Percentiles rank a stretch among this genome's conserved stretches.
phyloP scores from a whole-genome alignment of 2,113 vertebrate species.

The Trogon surrucura region DNA sequence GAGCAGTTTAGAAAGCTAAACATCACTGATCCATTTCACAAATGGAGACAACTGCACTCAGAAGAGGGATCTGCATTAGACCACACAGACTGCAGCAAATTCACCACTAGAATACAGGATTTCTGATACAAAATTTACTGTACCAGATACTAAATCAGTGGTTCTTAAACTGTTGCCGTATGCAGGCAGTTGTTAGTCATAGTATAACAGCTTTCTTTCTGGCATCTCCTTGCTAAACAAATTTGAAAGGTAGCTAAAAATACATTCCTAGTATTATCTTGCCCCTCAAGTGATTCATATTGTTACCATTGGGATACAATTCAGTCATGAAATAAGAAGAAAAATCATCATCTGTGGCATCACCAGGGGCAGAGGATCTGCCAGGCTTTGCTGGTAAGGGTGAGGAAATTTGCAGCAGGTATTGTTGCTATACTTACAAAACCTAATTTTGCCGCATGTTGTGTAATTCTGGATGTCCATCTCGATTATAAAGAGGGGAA shows the following conservation, averaged over 20 bases:
- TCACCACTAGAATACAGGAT: slow-evolving; percentile 36
- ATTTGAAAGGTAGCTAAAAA: neutral
- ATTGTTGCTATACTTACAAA: neutral
- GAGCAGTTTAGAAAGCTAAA: neutral
- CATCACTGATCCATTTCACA: neutral
- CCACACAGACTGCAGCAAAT: neutral
- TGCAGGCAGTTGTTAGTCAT: neutral
- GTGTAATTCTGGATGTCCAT: neutral
- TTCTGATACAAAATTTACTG: neutral
- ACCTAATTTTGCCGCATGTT: neutral
- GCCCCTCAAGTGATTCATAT: neutral
- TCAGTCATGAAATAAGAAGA: neutral
- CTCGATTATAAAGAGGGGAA: neutral
- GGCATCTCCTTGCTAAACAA: neutral
- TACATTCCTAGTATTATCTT: neutral
- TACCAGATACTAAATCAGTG: neutral
- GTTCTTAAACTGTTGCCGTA: neutral
- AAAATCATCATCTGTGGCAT: neutral
- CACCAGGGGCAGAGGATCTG: neutral
- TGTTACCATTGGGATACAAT: neutral
- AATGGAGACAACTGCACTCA: neutral
- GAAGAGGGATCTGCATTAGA: neutral
- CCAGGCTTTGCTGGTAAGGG: neutral
- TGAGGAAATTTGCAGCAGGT: neutral
- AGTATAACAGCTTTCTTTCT: neutral